Base-by-base conservation (phyloP, 2,113 vertebrate genomes). In the Cichladusa arquata region DNA sequence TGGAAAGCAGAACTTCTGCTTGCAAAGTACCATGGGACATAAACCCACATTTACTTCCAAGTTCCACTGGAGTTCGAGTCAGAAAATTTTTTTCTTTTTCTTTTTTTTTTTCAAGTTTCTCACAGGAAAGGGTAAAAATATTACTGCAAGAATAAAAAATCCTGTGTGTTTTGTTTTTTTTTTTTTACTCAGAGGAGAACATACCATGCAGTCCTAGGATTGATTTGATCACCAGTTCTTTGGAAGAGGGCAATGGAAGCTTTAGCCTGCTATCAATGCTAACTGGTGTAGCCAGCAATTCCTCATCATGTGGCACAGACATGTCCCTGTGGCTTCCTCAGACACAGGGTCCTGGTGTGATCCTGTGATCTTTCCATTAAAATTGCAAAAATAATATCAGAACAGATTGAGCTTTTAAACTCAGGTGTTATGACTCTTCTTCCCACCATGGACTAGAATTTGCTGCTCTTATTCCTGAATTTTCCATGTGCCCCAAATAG, bases 81-180 rank as follows among this genome's bases (percentile, higher is more conserved):
- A 89, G 56, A 86, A 76, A 23, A 53, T 57, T 72, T 73, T 26
- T 42, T 26, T n/a, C 26, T 25, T 47, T 61, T 69, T 64, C 61
- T 9, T 12, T 17, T 25, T 17, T 25, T 25, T 40, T 53, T 42
- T 36, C 40, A 77, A 77, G 33, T 84, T 97, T 96, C 91, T 93
- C 76, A 72, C 33, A 92, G 76, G 54, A 73, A 94, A 91, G 71
- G 38, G 69, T 91, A 95, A 96, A 96, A 92, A 93, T 77, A 92
- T 80, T 90, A 90, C 45, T 96, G 47, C 73, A 96, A 93, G 80
- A 81, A 94, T 38, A 83, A 95, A 95, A 80, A 90, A 80, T 34
- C 22, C 45, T 5, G 15, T 48, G 22, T 19, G 19, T 48, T 48
- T 48, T 48, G 23, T 25, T 50, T 25, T 48, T 48, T 50, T 50